Base-by-base conservation (phyloP, 92 coral and sea anemone genomes). In the Desmophyllum pertusum region DNA sequence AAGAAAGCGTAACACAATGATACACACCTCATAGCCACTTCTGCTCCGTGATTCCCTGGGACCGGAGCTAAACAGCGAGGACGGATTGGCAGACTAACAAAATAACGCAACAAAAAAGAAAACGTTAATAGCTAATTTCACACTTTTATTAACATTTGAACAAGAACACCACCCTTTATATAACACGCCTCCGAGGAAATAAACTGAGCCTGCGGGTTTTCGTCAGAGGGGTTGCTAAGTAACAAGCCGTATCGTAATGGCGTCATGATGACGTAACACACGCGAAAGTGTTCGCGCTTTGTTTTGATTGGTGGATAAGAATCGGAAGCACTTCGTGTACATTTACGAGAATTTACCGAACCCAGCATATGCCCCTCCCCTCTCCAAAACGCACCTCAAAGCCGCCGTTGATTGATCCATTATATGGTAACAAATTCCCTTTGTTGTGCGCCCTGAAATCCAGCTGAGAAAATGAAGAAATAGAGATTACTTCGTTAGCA, bases 401-500 rank as follows among this genome's bases (percentile, higher is more conserved):
- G 29, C 81, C 41, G 30, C 87, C 87, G 21, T 79, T 79, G n/a
- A 83, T 67, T 0, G 90, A 79, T 55, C 79, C 91, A 70, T 74
- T 88, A 48, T 91, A 91, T 4, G 95, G 98, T 43, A 90, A 76
- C 88, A 91, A 84, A 25, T 75, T 66, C 15, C 93, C 97, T 57
- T 90, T 88, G 77, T 62, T 74, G 43, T 90, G 91, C 19, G 87
- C 89, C 67, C 42, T 90, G 84, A 83, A 78, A 74, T 87, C 91
- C 75, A 93, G 77, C 96, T 90, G 61, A 29, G 13, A 41, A 29
- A n/a, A n/a, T n/a, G n/a, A n/a, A n/a, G n/a, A n/a, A n/a, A n/a
- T n/a, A n/a, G n/a, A n/a, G n/a, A n/a, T n/a, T n/a, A n/a, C n/a
- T n/a, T n/a, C n/a, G n/a, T n/a, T n/a, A n/a, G n/a, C n/a, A n/a